These are phyloP conservation scores for Bedellia somnulentella DNA, from an alignment of 2,888 invertebrate species.

Conservation along the genomic window DNA sequence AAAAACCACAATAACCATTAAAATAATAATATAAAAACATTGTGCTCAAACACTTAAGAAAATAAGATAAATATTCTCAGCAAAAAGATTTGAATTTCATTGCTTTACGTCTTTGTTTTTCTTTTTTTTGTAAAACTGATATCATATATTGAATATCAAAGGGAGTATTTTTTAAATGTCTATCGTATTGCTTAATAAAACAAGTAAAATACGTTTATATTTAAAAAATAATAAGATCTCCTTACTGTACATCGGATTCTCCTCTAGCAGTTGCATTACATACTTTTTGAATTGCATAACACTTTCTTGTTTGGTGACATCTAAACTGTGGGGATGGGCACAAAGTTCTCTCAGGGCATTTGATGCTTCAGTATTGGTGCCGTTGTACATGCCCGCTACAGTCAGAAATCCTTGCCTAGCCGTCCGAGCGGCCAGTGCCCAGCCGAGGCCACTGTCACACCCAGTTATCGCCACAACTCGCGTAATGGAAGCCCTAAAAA, in stretches of 20 bases:
- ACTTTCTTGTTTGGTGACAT: slow-evolving; percentile 67
- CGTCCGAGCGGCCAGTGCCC: slow-evolving; percentile 66
- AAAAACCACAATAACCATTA: no score
- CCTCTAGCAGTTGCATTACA: slow-evolving; percentile 39
- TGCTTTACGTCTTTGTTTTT: no score
- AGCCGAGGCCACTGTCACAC: slow-evolving; percentile 86
- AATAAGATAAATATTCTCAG: no score
- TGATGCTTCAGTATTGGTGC: slow-evolving; percentile 52
- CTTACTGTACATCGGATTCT: slow-evolving; percentile 56
- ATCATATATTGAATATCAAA: no score
- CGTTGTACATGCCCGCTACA: slow-evolving; percentile 75
- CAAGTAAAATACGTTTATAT: no score
- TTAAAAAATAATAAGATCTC: slow-evolving; percentile 8
- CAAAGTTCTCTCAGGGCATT: slow-evolving; percentile 33
- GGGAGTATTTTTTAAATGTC: no score
- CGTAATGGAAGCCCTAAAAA: slow-evolving; percentile 15
- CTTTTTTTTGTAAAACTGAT: no score
- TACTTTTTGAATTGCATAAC: slow-evolving; percentile 49
- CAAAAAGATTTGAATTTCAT: no score
- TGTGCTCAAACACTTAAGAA: no score
- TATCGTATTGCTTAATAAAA: no score
- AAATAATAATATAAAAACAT: no score
- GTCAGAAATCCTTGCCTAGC: slow-evolving; percentile 70
- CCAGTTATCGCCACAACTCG: slow-evolving; percentile 74
- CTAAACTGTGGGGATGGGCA: slow-evolving; percentile 59